Base-by-base conservation (phyloP, 2,888 invertebrate genomes). In the Elysia crispata region DNA sequence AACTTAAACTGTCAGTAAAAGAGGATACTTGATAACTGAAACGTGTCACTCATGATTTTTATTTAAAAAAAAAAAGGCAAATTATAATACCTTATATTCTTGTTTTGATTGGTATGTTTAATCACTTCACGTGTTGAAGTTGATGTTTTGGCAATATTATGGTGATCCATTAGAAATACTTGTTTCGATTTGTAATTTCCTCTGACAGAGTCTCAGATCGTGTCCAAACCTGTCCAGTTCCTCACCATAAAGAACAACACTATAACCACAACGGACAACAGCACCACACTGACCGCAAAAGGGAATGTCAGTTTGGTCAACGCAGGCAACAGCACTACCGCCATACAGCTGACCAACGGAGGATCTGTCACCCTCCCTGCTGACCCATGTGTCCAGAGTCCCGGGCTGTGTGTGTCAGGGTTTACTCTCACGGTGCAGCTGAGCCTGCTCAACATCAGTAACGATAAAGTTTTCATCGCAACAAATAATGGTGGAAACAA, bases 361-460 rank as follows among this genome's bases (percentile, higher is more conserved):
- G 75, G 75, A 20, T 67, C 70, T 3, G 67, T 60, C 33, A 66
- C 76, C 6, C 76, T 75, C 28, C 78, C 67, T 13, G 50, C 50
- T 11, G 76, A 79, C 49, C 23, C 41, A 1, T 81, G 81, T 57
- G 49, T 81, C 25, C 64, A 73, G 13, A n/a, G 76, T 49, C 62
- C 79, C 41, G 76, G 64, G 60, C n/a, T 31, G 18, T 81, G 81
- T 49, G 15, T 8, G 15, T 70, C 78, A 41, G 81, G 81, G 8
- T 81, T 81, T 49, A 81, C 81, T 6, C 57, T 76, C 33, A 79
- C 30, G 64, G 20, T 81, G 25, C 60, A 41, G 30, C 54, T 79
- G 67, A 81, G 49, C 50, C 25, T 79, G 28, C 5, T 33, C 18
- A 70, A 15, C 49, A 57, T 81, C 30, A 66, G 66, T n/a, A 49